phyloP scores from a whole-genome alignment of 2,113 vertebrate genomes.

The Cavia aperea region DNA sequence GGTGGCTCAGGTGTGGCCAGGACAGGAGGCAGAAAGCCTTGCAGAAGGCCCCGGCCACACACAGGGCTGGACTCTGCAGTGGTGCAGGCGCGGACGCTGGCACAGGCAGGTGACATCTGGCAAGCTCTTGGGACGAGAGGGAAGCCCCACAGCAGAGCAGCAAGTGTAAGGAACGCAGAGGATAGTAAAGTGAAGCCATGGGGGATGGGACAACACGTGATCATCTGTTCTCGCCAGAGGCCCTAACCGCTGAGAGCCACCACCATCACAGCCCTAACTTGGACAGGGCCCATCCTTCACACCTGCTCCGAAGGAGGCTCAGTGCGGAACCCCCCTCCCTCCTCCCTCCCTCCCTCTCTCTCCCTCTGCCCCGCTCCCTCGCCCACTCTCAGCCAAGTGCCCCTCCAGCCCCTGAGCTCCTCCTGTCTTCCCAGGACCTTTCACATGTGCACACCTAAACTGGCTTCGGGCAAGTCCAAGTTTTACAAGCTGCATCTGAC shows the following conservation, averaged over 20 bases:
- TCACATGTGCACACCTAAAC: background rate
- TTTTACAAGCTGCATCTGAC: background rate
- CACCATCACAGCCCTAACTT: background rate
- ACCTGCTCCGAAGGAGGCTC: background rate
- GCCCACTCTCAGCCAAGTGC: background rate
- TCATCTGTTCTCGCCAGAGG: background rate
- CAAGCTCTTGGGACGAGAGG: background rate
- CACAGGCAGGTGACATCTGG: background rate
- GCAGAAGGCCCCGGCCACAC: background rate
- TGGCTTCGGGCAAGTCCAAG: background rate
- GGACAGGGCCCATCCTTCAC: background rate
- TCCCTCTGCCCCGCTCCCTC: background rate
- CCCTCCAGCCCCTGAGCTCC: background rate
- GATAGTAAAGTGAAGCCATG: background rate
- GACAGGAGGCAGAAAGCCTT: background rate
- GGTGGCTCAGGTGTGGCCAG: background rate
- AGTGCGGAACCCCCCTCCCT: background rate
- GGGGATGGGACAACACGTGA: background rate
- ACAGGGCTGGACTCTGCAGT: background rate
- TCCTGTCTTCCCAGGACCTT: background rate
- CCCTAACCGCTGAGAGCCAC: background rate
- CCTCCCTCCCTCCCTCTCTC: background rate
- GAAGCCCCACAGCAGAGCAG: fast-evolving
- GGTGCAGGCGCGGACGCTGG: background rate
- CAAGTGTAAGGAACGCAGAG: background rate